Evolutionary conservation across 2,797 vertebrate species (phyloP).

Genomic region (Chaenodraco wilsoni): DNA sequence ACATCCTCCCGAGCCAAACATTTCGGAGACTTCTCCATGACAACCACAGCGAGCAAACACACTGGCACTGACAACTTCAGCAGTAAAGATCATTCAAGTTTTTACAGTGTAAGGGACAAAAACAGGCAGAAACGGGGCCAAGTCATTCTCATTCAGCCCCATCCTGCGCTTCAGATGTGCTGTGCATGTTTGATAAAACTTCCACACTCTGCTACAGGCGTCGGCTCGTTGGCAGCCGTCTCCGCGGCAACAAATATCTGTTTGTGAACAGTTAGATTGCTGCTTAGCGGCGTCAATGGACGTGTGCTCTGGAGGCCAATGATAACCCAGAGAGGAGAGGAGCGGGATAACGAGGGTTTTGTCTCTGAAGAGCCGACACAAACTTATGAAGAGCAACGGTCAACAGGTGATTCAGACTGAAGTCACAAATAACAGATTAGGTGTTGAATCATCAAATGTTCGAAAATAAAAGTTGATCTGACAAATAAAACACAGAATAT

Average conservation of each 20-base stretch:
- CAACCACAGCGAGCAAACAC: constrained; percentile 68
- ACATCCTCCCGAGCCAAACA: constrained; percentile 77
- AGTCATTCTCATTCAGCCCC: constrained; percentile 62
- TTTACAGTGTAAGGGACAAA: constrained; percentile 64
- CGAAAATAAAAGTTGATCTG: background rate
- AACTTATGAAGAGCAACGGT: constrained; percentile 63
- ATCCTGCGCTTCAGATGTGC: constrained; percentile 53
- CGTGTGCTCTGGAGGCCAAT: constrained; percentile 74
- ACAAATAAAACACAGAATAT: background rate
- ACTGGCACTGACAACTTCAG: constrained; percentile 58
- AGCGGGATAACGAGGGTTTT: constrained; percentile 69
- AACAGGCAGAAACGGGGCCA: constrained; percentile 45
- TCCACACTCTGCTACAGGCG: constrained; percentile 53
- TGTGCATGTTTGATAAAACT: constrained; percentile 68
- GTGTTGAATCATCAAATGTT: background rate
- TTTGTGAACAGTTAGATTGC: constrained; percentile 71
- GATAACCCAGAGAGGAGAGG: constrained; percentile 71
- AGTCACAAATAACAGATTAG: background rate
- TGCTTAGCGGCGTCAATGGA: constrained; percentile 69
- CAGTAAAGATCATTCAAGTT: constrained; percentile 71
- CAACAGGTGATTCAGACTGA: constrained; percentile 52
- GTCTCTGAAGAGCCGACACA: constrained; percentile 66
- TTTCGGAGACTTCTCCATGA: constrained; percentile 75
- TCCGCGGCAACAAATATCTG: constrained; percentile 73
- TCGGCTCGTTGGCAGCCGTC: constrained; percentile 56